A percentile compares a stretch with the other conserved stretches of the same genome.
Evolutionary conservation across 2,113 vertebrate species (phyloP).

Genomic region (Steatornis caripensis): DNA sequence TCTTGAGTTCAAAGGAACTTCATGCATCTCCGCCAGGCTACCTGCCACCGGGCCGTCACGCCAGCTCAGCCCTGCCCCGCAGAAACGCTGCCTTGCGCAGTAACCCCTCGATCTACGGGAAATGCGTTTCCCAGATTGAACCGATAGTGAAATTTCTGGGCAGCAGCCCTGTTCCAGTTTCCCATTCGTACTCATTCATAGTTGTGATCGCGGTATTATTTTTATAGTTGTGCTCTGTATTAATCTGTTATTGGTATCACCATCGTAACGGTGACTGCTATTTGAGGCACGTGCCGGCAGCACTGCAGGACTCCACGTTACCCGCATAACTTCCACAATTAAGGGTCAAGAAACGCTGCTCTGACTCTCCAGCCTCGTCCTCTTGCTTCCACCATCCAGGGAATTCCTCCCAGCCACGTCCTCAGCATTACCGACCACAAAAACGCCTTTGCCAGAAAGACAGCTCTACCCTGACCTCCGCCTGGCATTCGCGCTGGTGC

Average conservation of each 20-base stretch:
- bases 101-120: not conserved
- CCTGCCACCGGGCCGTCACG: not conserved
- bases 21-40: not conserved
- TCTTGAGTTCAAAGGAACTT: not conserved
- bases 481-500: not conserved
- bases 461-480: not conserved
- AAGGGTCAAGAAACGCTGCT: not conserved
- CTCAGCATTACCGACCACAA: too few relatives aligned
- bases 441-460: not conserved
- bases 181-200: not conserved
- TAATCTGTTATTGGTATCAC: not conserved
- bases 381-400: not conserved
- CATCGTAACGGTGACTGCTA: fast-evolving
- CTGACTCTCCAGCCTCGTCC: not conserved
- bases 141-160: not conserved
- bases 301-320: fast-evolving
- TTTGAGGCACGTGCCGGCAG: not conserved
- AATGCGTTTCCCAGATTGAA: not conserved
- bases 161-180: not conserved
- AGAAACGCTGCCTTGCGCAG: not conserved
- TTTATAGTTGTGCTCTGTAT: not conserved
- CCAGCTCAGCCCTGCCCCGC: too few relatives aligned
- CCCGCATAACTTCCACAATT: not conserved
- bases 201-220: fast-evolving
- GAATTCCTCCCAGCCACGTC: not conserved